Conservation (phyloP, 1,140 invertebrate species). For the Acarapis woodi region DNA sequence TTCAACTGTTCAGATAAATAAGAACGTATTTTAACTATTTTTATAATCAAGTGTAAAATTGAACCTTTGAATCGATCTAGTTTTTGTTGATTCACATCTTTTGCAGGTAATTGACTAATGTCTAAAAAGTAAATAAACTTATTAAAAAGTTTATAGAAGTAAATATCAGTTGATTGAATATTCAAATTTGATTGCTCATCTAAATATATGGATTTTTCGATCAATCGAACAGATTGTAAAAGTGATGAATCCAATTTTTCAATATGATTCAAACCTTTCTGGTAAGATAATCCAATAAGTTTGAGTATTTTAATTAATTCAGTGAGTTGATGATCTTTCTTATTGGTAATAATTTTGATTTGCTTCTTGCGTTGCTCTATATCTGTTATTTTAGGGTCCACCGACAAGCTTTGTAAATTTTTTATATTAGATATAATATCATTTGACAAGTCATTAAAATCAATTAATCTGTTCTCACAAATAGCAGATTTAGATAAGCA, state of each 20-base stretch:
- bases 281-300: conserved; percentile 33
- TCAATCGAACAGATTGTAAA: conserved; percentile 20
- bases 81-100: conserved; percentile 44
- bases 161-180: conserved; percentile 16
- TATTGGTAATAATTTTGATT: conserved; percentile 36
- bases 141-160: conserved; percentile 38
- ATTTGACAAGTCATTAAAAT: conserved; percentile 6
- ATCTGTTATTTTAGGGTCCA: conserved; percentile 18
- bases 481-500: neutral
- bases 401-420: neutral
- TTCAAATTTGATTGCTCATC: too few species aligned
- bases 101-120: conserved; percentile 29
- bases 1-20: neutral
- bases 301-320: conserved; percentile 49
- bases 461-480: conserved; percentile 12
- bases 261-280: conserved; percentile 24
- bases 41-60: conserved; percentile 27
- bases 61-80: conserved; percentile 58
- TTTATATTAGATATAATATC: conserved; percentile 7
- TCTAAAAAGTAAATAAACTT: conserved; percentile 31
- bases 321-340: conserved; percentile 45
- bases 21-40: conserved; percentile 11
- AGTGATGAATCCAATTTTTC: conserved; percentile 2
- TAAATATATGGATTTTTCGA: conserved; percentile 11
- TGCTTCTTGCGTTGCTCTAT: conserved; percentile 45